Evolutionary conservation across 2,797 vertebrate species (phyloP), one percentile per base, ranked within the genome.

Genomic region (Amphiprion clarkii): DNA sequence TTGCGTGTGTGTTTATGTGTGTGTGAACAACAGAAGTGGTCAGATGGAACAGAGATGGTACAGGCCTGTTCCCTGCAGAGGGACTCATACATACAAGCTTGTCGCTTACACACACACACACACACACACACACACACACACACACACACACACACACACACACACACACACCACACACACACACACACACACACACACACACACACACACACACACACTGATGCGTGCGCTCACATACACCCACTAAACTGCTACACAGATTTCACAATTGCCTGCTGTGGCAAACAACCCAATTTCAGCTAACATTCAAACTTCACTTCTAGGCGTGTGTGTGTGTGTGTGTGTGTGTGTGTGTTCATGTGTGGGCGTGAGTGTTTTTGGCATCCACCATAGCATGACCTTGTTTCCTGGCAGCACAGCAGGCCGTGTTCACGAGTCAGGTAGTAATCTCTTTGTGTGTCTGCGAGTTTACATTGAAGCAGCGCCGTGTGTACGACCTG

Each of bases 371-470:
- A 42, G 64, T 87, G 75, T 48, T 83, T 85, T 92, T 88, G 88
- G 85, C 85, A 78, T 61, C 59, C 56, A 54, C 83, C 74, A 78
- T 83, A 82, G 76, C 86, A 78, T 95, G 93, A 95, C 95, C 94
- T 95, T 94, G 94, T 94, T 94, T 88, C 85, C 82, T 89, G 79
- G 82, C 82, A 71, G 84, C 94, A 49, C 93, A 90, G 91, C 88
- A 68, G 89, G 93, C 84, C 83, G 67, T 74, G 93, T 91, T 95
- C 93, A 93, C 79, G 44, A 86, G 83, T 88, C 92, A 90, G 92
- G 92, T 89, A 90, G 81, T 73, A 64, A 73, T 62, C 74, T 84
- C 29, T 74, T 68, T 69, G 76, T 88, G 71, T 65, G 66, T 62
- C 64, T 55, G 39, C 42, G 61, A 74, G 51, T 89, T 84, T 85